A percentile compares a stretch with the other conserved stretches of the same genome.
Evolutionary conservation across 2,113 vertebrate genomes (phyloP).

Genomic region (Rousettus leschenaultii): DNA sequence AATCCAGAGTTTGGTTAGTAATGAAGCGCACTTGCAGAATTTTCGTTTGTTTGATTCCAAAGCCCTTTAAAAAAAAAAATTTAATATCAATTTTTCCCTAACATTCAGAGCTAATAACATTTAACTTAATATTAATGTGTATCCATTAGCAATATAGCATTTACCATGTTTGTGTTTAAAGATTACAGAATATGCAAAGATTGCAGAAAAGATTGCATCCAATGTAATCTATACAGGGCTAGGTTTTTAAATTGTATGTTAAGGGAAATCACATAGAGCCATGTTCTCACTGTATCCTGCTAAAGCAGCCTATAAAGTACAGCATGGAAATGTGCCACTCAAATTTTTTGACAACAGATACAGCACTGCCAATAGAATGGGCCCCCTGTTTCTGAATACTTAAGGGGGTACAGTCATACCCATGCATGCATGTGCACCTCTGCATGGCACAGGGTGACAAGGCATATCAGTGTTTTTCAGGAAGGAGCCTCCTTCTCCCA

Average conservation of each 20-base stretch:
- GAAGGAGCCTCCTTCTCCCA: rapidly evolving
- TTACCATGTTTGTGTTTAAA: neutral
- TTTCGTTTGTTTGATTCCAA: neutral
- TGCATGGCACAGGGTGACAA: too few species aligned
- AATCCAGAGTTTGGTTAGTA: neutral
- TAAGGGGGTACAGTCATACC: too few species aligned
- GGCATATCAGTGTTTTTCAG: neutral
- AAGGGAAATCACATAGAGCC: neutral
- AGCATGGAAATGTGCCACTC: neutral
- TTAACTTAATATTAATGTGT: neutral
- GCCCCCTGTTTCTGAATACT: neutral
- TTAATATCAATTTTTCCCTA: neutral
- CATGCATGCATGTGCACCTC: neutral
- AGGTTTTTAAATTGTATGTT: neutral
- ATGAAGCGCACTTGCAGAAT: neutral
- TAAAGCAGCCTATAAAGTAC: neutral
- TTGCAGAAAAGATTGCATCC: neutral
- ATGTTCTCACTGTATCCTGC: neutral
- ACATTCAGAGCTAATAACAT: neutral
- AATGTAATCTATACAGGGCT: neutral
- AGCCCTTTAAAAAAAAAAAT: neutral
- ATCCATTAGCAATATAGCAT: neutral
- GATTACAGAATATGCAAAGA: neutral
- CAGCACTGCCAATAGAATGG: neutral
- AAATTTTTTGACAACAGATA: neutral